Percentiles rank a stretch among this genome's conserved stretches.
Conservation (phyloP, 2,797 vertebrate genomes). For the Rhinichthys osculus region DNA sequence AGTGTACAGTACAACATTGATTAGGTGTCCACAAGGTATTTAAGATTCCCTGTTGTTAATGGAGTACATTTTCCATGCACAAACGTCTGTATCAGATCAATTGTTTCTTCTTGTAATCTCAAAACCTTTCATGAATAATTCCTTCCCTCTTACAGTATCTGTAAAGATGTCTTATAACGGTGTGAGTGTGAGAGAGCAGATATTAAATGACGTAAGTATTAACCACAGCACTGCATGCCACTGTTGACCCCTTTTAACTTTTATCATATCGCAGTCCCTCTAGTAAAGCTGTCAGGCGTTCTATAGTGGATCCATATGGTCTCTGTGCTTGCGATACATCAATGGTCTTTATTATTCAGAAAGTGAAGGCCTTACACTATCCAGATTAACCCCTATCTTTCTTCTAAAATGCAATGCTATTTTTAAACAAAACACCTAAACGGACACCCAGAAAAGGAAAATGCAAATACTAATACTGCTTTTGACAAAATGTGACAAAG, state of each 20-base stretch:
- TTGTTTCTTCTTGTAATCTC: slow-evolving; percentile 4
- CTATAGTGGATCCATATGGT: slow-evolving; percentile 23
- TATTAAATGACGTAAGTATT: slow-evolving; percentile 31
- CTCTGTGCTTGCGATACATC: slow-evolving; percentile 10
- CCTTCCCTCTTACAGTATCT: slow-evolving; percentile 20
- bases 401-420: neutral
- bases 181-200: slow-evolving; percentile 13
- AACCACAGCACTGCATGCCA: slow-evolving; percentile 22
- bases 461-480: neutral
- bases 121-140: slow-evolving; percentile 44
- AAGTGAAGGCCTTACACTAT: neutral
- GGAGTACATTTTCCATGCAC: slow-evolving; percentile 1
- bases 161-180: slow-evolving; percentile 28
- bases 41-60: slow-evolving; percentile 4
- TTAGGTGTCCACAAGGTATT: neutral
- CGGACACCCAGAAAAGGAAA: neutral
- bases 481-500: neutral
- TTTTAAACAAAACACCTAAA: neutral
- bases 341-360: neutral
- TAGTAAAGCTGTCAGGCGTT: slow-evolving; percentile 31
- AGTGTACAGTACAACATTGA: neutral
- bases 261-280: slow-evolving; percentile 29
- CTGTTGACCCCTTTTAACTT: slow-evolving; percentile 51
- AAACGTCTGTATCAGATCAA: slow-evolving; percentile 4
- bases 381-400: neutral